These are phyloP conservation scores for Thecocarcelia acutangulata DNA, from an alignment of 2,888 invertebrate genomes.

Conservation along the genomic window DNA sequence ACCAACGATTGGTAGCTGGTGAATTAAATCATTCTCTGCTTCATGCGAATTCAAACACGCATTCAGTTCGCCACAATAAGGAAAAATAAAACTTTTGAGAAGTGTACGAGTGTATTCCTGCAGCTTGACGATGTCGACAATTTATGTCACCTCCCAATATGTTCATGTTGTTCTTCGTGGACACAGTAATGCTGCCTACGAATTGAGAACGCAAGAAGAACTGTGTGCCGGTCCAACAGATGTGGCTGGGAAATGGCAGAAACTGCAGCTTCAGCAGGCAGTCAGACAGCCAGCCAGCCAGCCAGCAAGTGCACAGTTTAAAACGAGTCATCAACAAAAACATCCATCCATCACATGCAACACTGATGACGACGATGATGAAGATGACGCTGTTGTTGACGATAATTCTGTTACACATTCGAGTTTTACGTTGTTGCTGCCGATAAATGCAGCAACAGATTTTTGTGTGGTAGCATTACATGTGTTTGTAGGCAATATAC, in stretches of 20 bases:
- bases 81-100: constrained; percentile 18
- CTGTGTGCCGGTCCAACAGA: constrained; percentile 55
- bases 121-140: constrained; percentile 63
- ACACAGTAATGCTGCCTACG: constrained; percentile 19
- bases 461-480: constrained; percentile 55
- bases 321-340: constrained; percentile 49
- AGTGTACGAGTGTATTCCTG: constrained; percentile 63
- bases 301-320: constrained; percentile 60
- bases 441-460: constrained; percentile 46
- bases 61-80: constrained; percentile 9
- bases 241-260: constrained; percentile 43
- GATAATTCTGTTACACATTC: constrained; percentile 63
- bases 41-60: constrained; percentile 39
- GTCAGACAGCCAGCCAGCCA: constrained; percentile 6
- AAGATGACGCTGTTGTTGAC: constrained; percentile 37
- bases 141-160: constrained; percentile 69
- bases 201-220: background rate
- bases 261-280: constrained; percentile 33
- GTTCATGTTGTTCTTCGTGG: constrained; percentile 55
- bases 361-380: constrained; percentile 42
- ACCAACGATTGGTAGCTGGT: constrained; percentile 36
- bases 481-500: constrained; percentile 47
- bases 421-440: constrained; percentile 41
- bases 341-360: constrained; percentile 58
- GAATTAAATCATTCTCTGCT: constrained; percentile 32